phyloP scores from a whole-genome alignment of 1,140 invertebrate genomes.

The Macrocentrus cingulum region DNA sequence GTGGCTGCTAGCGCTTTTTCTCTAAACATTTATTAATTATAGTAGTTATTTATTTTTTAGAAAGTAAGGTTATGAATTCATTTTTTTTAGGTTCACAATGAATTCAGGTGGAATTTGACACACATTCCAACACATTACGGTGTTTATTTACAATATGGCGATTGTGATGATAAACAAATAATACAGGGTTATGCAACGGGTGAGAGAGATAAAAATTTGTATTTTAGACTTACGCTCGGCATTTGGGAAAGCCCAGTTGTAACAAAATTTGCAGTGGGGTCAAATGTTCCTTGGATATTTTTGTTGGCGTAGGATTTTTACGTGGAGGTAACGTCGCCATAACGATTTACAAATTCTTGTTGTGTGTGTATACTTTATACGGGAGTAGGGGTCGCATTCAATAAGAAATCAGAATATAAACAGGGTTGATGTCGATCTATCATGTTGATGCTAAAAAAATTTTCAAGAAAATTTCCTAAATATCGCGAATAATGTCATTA shows the following conservation, averaged over 20 bases:
- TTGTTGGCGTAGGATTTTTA: conserved; percentile 68
- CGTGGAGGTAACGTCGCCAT: conserved; percentile 72
- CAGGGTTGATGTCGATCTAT: too few species aligned
- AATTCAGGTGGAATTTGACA: too few species aligned
- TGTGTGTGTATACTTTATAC: too few species aligned
- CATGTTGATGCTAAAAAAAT: too few species aligned
- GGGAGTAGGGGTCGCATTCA: too few species aligned
- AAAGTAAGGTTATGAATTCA: not conserved
- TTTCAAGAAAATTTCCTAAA: too few species aligned
- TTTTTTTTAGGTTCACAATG: too few species aligned
- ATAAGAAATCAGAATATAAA: too few species aligned
- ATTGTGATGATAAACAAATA: not conserved
- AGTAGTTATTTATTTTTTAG: not conserved
- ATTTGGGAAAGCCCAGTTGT: conserved; percentile 85
- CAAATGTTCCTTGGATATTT: conserved; percentile 71
- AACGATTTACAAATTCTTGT: too few species aligned
- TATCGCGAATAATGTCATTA: too few species aligned
- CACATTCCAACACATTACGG: conserved; percentile 36
- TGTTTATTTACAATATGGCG: conserved; percentile 45
- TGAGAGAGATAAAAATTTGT: not conserved
- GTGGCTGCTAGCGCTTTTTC: conserved; percentile 89
- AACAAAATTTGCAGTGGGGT: conserved; percentile 78
- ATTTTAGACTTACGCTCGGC: conserved; percentile 73
- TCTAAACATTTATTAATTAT: conserved; percentile 54
- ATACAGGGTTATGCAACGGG: too few species aligned